phyloP scores from a whole-genome alignment of 2,113 vertebrate species.

The Picathartes gymnocephalus region DNA sequence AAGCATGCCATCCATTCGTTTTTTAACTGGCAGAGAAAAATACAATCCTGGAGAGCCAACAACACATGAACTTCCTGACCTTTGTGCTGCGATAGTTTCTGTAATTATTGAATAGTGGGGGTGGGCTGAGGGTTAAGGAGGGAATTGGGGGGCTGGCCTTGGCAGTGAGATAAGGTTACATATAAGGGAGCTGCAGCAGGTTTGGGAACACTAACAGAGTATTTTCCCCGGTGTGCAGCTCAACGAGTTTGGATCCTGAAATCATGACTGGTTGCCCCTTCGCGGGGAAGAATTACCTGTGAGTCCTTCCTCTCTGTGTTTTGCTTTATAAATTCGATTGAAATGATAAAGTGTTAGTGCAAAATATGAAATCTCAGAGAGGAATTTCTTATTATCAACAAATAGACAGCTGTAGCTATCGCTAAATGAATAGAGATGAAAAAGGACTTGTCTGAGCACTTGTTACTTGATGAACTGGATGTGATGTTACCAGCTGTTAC shows the following conservation, averaged over 20 bases:
- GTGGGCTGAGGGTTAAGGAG: neutral
- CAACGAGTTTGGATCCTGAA: neutral
- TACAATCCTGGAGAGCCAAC: neutral
- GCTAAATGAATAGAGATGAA: neutral
- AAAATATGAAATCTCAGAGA: neutral
- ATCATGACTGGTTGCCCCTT: conserved; percentile 90
- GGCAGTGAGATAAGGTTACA: neutral
- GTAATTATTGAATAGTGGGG: neutral
- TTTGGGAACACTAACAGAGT: neutral
- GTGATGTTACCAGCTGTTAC: neutral
- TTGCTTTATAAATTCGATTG: neutral
- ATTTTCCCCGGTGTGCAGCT: neutral
- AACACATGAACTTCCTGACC: neutral
- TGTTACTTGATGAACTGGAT: neutral
- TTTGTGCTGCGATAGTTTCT: neutral
- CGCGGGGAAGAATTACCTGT: conserved; percentile 79
- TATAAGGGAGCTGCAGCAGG: conserved; percentile 42
- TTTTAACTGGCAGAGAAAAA: neutral
- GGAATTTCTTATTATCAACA: neutral
- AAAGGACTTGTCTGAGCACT: neutral
- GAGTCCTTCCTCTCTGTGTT: conserved; percentile 53
- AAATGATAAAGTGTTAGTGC: neutral
- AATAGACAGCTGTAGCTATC: neutral
- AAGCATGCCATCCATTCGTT: neutral
- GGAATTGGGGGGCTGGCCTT: conserved; percentile 50